Percentiles rank a stretch among this genome's conserved stretches.
Conservation (phyloP, 1,140 invertebrate genomes). For the Chrysopa pallens region DNA sequence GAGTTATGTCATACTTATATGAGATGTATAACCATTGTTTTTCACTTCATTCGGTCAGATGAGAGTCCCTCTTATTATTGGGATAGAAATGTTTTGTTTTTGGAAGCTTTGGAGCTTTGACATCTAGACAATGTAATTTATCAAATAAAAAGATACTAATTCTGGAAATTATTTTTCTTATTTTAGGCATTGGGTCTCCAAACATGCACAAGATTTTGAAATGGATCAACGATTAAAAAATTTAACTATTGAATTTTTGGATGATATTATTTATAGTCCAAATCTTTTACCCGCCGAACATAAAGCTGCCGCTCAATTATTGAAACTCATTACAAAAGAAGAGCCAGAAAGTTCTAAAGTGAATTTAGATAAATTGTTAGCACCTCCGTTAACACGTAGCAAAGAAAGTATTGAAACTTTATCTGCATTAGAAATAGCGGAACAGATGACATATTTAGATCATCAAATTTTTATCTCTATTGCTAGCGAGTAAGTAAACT, state of each 20-base stretch:
- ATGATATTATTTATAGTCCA: conserved; percentile 71
- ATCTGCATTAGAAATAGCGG: conserved; percentile 81
- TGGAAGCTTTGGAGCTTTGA: too few species aligned
- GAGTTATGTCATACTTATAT: not conserved
- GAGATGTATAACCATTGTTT: too few species aligned
- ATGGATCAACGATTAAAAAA: conserved; percentile 53
- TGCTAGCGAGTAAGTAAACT: conserved; percentile 64
- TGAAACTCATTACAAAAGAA: conserved; percentile 62
- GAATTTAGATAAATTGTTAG: conserved; percentile 53
- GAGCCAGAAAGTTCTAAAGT: conserved; percentile 36
- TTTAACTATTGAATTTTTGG: conserved; percentile 70
- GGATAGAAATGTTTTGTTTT: too few species aligned
- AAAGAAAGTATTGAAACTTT: conserved; percentile 75
- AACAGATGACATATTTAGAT: conserved; percentile 86
- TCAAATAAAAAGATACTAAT: too few species aligned
- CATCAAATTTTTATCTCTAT: conserved; percentile 86
- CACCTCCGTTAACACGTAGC: conserved; percentile 49
- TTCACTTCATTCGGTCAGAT: too few species aligned
- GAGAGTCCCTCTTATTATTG: too few species aligned
- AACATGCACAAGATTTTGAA: conserved; percentile 69
- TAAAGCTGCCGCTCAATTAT: conserved; percentile 66
- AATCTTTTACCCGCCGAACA: conserved; percentile 80
- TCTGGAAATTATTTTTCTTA: not conserved
- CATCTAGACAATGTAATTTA: too few species aligned
- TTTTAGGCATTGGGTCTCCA: conserved; percentile 43